Evolutionary conservation across 2,888 invertebrate genomes (phyloP), one percentile per base, ranked within the genome.

Genomic region (Silvanus unidentatus): DNA sequence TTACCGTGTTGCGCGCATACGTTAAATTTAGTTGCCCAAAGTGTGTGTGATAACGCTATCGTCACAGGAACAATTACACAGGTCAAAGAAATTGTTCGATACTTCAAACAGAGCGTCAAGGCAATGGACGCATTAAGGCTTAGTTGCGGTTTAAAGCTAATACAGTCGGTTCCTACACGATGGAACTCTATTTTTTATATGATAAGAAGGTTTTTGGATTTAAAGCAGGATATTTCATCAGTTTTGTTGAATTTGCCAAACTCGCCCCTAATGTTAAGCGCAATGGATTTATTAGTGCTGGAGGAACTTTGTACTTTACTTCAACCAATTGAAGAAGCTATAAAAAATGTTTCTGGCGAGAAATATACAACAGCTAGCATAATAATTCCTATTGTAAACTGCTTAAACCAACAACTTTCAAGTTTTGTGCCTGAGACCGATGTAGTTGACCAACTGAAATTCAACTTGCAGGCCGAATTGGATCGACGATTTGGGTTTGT

Each of bases 241-340:
- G 47, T 40, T 50, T 47, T 22, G 8, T 5, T 22, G 3, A 22
- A 22, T 40, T 38, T 53, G 45, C 46, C 50, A 40, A 22, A 22
- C 8, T 22, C 58, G 39, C 56, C 59, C 36, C 54, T 50, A 42
- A 61, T 62, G 61, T 40, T 63, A 29, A 54, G 47, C 52, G 59
- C 55, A 36, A 50, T 39, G 40, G 58, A 57, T 50, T 48, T 61
- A 38, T 51, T n/a, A 12, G 10, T 11, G 3, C 10, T 32, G n/a
- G 4, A 47, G n/a, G 32, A 11, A 12, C 4, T 12, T n/a, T 4
- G 4, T 32, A 11, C 4, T 32, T 39, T 60, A 10, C 50, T 49
- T 43, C 51, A 54, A 5, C 53, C 53, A 11, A 10, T 55, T 27
- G 48, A 57, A 55, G 51, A 52, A 40, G 59, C 58, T 15, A 62